phyloP scores from a whole-genome alignment of 2,797 vertebrate genomes.

The Sylvilagus floridanus region DNA sequence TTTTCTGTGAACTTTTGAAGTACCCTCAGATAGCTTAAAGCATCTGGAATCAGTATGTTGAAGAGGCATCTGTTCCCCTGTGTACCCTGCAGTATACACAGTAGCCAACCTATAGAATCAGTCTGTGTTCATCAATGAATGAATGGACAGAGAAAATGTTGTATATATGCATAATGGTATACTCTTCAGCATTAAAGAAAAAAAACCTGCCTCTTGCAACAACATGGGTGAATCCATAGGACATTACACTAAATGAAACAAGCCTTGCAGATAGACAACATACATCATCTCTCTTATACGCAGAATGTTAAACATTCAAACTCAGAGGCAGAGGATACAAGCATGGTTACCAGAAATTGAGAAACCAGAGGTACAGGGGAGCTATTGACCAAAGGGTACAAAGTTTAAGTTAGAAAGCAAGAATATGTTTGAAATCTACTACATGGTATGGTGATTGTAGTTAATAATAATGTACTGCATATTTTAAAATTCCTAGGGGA shows the following conservation, averaged over 20 bases:
- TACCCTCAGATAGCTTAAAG: background rate
- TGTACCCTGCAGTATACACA: background rate
- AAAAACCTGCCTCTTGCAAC: background rate
- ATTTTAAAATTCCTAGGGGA: background rate
- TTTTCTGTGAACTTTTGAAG: too few species aligned
- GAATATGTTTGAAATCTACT: background rate
- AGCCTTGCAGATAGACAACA: background rate
- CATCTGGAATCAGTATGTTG: background rate
- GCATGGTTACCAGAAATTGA: background rate
- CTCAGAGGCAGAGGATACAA: background rate
- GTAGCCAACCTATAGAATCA: background rate
- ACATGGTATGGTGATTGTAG: background rate
- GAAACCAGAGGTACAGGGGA: too few species aligned
- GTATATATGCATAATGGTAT: background rate
- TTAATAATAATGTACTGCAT: background rate
- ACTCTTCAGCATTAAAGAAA: background rate
- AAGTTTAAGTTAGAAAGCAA: background rate
- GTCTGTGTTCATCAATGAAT: background rate
- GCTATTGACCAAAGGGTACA: background rate
- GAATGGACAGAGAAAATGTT: background rate
- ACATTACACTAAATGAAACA: background rate
- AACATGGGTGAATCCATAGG: background rate
- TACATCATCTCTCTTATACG: background rate
- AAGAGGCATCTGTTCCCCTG: background rate
- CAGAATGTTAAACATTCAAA: background rate